Evolutionary conservation across 2,888 invertebrate genomes (phyloP).

Genomic region (Hemaris fuciformis): DNA sequence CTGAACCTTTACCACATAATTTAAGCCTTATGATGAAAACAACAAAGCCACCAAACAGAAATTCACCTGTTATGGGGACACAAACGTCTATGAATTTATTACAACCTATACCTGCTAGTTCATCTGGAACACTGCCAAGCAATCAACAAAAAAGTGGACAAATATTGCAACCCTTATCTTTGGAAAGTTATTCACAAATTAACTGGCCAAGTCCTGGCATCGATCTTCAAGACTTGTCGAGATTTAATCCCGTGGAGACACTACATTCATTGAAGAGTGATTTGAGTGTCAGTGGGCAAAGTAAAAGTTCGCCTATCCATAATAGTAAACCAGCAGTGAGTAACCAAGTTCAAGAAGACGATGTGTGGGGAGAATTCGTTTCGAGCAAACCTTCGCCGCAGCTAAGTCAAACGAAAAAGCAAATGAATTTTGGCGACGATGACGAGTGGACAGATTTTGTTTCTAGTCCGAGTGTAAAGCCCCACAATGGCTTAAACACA

Average conservation of each 20-base stretch:
- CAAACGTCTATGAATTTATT: constrained; percentile 40
- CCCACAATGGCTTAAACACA: constrained; percentile 71
- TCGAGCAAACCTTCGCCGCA: constrained; percentile 70
- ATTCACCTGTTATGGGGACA: constrained; percentile 24
- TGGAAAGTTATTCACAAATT: constrained; percentile 79
- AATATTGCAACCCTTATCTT: constrained; percentile 72
- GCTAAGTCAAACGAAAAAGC: constrained; percentile 46
- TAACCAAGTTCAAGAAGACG: constrained; percentile 68
- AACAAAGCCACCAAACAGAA: constrained; percentile 30
- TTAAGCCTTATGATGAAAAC: constrained; percentile 31
- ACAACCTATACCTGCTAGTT: constrained; percentile 49
- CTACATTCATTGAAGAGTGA: constrained; percentile 70
- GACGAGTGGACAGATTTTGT: constrained; percentile 79
- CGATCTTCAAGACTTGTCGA: constrained; percentile 72
- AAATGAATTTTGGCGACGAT: constrained; percentile 55
- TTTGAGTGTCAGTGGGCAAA: constrained; percentile 48
- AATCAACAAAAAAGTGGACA: constrained; percentile 59
- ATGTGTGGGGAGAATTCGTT: constrained; percentile 84
- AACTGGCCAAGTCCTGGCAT: constrained; percentile 85
- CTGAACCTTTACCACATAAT: constrained; percentile 38
- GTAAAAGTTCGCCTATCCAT: constrained; percentile 65
- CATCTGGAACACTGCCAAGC: constrained; percentile 32
- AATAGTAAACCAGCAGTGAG: constrained; percentile 38
- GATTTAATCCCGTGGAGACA: constrained; percentile 76
- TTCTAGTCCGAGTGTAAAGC: constrained; percentile 67